These are phyloP conservation scores for Spondyliosoma cantharus DNA, from an alignment of 2,797 vertebrate genomes.

Conservation along the genomic window DNA sequence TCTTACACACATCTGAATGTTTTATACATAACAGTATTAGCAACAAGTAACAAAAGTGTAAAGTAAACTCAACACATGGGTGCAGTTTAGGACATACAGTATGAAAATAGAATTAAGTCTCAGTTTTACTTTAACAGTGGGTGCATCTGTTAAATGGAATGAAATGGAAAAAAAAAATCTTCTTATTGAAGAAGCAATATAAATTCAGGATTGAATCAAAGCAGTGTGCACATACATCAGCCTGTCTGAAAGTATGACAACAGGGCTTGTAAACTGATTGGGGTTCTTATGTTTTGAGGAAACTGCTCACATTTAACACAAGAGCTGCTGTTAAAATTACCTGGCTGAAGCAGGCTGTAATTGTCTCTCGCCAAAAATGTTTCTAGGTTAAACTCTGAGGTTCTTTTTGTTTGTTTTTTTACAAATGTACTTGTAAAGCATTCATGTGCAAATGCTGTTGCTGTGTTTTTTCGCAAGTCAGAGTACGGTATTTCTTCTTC, in stretches of 20 bases:
- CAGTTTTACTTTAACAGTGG: constrained; percentile 31
- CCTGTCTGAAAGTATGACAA: constrained; percentile 34
- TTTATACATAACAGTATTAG: constrained; percentile 14
- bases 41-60: background rate
- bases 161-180: constrained; percentile 3
- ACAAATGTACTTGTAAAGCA: background rate
- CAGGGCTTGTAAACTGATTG: constrained; percentile 56
- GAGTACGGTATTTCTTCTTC: background rate
- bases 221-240: constrained; percentile 25
- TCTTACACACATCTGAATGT: background rate
- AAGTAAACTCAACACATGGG: constrained; percentile 2
- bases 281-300: constrained; percentile 35
- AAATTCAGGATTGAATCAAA: constrained; percentile 38
- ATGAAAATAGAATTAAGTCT: constrained; percentile 12
- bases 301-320: constrained; percentile 49
- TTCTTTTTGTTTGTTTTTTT: too few species aligned
- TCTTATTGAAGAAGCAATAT: constrained; percentile 4
- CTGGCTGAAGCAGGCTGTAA: constrained; percentile 30
- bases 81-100: background rate
- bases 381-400: background rate
- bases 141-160: constrained; percentile 30
- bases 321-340: constrained; percentile 31
- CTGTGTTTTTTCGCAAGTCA: background rate
- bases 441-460: background rate
- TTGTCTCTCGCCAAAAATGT: constrained; percentile 9